Evolutionary conservation across 2,888 invertebrate species (phyloP).

Genomic region (Melinaea menophilus): DNA sequence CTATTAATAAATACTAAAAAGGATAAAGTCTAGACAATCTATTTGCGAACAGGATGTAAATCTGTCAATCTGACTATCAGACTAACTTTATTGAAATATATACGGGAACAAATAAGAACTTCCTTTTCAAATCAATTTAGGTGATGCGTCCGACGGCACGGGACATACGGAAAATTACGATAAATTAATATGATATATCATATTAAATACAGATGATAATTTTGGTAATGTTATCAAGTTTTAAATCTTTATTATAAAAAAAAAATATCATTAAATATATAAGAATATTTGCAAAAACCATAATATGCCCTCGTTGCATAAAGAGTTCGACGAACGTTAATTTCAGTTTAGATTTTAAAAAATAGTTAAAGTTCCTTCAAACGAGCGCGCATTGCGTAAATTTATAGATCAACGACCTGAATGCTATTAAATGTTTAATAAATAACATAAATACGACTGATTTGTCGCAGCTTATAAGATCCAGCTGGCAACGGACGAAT

Average conservation of each 20-base stretch:
- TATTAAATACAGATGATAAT: too few species aligned
- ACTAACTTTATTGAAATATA: slow-evolving; percentile 21
- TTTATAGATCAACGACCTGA: slow-evolving; percentile 51
- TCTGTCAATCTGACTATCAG: slow-evolving; percentile 23
- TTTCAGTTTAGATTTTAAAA: slow-evolving; percentile 30
- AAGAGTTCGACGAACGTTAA: slow-evolving; percentile 35
- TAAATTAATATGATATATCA: neutral
- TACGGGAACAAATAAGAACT: slow-evolving; percentile 21
- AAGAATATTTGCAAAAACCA: neutral
- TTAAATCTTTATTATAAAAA: too few species aligned
- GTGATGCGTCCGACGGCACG: neutral
- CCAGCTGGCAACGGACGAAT: neutral
- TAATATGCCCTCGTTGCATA: slow-evolving; percentile 15
- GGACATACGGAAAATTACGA: slow-evolving; percentile 2
- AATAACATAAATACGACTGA: slow-evolving; percentile 49
- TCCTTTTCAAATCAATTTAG: slow-evolving; percentile 12
- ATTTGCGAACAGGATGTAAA: slow-evolving; percentile 27
- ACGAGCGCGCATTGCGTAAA: slow-evolving; percentile 44
- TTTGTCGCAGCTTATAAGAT: slow-evolving; percentile 40
- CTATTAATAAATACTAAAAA: slow-evolving; percentile 11
- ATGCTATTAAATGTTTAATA: slow-evolving; percentile 49
- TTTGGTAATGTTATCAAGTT: too few species aligned
- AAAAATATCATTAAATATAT: too few species aligned
- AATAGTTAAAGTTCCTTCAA: slow-evolving; percentile 14
- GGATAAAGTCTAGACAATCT: slow-evolving; percentile 26